Evolutionary conservation across 1,140 invertebrate genomes (phyloP), one percentile per base, ranked within the genome.

Genomic region (Microplitis demolitor): DNA sequence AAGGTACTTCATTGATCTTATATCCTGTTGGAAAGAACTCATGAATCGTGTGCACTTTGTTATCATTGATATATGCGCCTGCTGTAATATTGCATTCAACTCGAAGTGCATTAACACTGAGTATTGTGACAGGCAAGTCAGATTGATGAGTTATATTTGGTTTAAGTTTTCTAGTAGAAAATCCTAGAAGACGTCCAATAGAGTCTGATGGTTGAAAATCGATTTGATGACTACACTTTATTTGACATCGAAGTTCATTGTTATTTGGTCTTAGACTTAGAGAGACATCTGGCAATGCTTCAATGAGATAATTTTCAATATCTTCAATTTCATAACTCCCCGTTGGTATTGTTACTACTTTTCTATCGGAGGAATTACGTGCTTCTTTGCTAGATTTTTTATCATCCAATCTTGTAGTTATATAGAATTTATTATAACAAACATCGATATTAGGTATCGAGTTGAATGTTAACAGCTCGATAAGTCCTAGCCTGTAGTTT

Each of bases 281-380:
- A 11, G 24, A 24, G n/a, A 33, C 24, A 11, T 31, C 9, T 16
- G n/a, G 8, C 8, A 13, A 16, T 61, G 6, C 39, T 31, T 61
- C 64, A 60, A 72, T 67, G 24, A 79, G 53, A 72, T 63, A 79
- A 64, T 69, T 67, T 58, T 77, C 71, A 33, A 82, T 81, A 69
- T 84, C 79, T 45, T 70, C 54, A 51, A 84, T 74, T 79, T 82
- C 81, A 79, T 82, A 84, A 39, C 78, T 78, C 14, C 82, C 81
- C 33, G 74, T 77, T 9, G 80, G 81, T 70, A 84, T 80, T 58
- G 66, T 68, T 63, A 85, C 79, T 39, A 85, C 79, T 39, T 72
- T 70, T 58, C 80, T 16, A 45, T 82, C 63, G 2, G 24, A 2
- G 24, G 24, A 2, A 1, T 24, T 24, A 24, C 2, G 2, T 24